A percentile compares a stretch with the other conserved stretches of the same genome.
Evolutionary conservation across 2,888 invertebrate genomes (phyloP).

Genomic region (Eledona agricola): DNA sequence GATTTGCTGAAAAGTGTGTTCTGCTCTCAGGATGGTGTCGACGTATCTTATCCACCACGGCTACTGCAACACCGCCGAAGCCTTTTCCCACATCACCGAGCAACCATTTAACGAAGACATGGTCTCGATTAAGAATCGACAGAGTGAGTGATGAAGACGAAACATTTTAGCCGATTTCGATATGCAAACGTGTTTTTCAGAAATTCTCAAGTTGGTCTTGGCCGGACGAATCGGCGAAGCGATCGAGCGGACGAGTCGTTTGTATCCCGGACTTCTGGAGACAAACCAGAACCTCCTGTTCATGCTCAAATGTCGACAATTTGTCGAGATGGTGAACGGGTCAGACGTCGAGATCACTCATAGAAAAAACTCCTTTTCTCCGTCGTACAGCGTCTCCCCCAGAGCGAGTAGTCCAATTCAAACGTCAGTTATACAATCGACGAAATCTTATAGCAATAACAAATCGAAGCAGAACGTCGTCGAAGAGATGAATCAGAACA

Average conservation of each 20-base stretch:
- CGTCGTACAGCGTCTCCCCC: constrained; percentile 52
- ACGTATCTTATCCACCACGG: constrained; percentile 98
- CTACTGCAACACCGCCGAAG: constrained; percentile 95
- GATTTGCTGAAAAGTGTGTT: constrained; percentile 10
- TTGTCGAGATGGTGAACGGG: constrained; percentile 98
- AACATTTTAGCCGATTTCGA: not conserved
- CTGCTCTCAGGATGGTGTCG: constrained; percentile 85
- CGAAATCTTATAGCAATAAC: constrained; percentile 65
- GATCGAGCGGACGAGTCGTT: constrained; percentile 85
- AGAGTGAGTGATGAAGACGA: constrained; percentile 72
- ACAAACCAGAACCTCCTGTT: constrained; percentile 91
- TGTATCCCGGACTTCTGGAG: constrained; percentile 94
- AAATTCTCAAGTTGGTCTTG: constrained; percentile 91
- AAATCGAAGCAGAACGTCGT: constrained; percentile 51
- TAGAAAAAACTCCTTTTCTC: constrained; percentile 56
- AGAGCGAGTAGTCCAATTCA: constrained; percentile 68
- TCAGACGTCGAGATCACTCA: constrained; percentile 76
- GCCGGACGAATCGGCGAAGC: constrained; percentile 96
- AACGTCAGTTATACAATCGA: constrained; percentile 86
- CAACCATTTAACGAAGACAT: constrained; percentile 93
- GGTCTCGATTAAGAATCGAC: constrained; percentile 93
- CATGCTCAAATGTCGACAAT: constrained; percentile 96
- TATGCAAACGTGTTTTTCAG: constrained; percentile 64
- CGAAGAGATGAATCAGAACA: constrained; percentile 67
- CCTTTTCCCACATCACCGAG: constrained; percentile 90